Evolutionary conservation across 2,888 invertebrate genomes (phyloP).

Genomic region (Heliothis peltigera): DNA sequence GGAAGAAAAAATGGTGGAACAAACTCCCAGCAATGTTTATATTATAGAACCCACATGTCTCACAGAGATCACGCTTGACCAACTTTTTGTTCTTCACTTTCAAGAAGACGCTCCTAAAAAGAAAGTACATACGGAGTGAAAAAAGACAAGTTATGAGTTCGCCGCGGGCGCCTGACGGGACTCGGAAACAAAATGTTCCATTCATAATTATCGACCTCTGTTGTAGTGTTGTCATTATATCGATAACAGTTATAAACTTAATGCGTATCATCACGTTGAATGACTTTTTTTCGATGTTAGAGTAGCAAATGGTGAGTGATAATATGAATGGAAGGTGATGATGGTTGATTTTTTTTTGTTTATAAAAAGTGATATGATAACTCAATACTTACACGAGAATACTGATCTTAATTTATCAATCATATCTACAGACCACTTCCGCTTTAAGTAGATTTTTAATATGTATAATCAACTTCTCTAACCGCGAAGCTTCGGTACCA

Average conservation of each 20-base stretch:
- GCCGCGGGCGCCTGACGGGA: conserved; percentile 74
- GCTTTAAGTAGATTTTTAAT: too few species aligned
- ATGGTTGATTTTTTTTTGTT: neutral
- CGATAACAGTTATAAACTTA: conserved; percentile 62
- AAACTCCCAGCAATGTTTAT: neutral
- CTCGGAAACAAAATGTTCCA: conserved; percentile 84
- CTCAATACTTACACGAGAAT: neutral
- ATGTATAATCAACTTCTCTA: too few species aligned
- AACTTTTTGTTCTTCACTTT: conserved; percentile 75
- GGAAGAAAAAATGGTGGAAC: too few species aligned
- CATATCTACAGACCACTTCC: too few species aligned
- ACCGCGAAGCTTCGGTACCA: too few species aligned
- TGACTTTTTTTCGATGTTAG: conserved; percentile 36
- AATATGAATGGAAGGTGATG: conserved; percentile 27
- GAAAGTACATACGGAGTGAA: conserved; percentile 77
- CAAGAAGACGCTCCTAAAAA: conserved; percentile 84
- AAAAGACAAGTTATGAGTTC: conserved; percentile 78
- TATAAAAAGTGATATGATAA: neutral
- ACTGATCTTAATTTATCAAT: too few species aligned
- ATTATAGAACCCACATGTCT: conserved; percentile 25
- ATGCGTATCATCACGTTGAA: conserved; percentile 48
- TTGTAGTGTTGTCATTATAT: conserved; percentile 76
- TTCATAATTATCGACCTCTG: conserved; percentile 84
- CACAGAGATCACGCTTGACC: conserved; percentile 29
- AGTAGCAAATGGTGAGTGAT: conserved; percentile 29